These are phyloP conservation scores for Apostichopus parvimensis DNA, from an alignment of 35 echinoderm and acorn worm species.

Conservation along the genomic window DNA sequence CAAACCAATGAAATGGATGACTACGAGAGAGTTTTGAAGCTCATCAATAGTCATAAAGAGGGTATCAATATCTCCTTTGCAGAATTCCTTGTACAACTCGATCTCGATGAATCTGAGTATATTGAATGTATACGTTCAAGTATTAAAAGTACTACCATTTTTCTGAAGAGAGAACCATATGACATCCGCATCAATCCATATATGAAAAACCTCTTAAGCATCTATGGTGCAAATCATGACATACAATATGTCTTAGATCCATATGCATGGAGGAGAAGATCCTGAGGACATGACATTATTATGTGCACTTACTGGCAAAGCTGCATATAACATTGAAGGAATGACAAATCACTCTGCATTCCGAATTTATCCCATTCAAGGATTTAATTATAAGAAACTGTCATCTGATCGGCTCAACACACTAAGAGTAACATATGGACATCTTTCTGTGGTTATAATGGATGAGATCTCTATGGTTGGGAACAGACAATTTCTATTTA, in stretches of 20 bases:
- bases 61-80: neutral
- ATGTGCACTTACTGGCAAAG: constrained; percentile 52
- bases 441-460: constrained; percentile 43
- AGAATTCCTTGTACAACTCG: neutral
- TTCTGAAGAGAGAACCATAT: constrained; percentile 51
- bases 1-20: neutral
- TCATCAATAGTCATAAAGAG: neutral
- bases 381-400: constrained; percentile 32
- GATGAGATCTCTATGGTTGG: constrained; percentile 72
- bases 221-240: constrained; percentile 64
- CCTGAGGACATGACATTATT: constrained; percentile 37
- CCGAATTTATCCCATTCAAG: constrained; percentile 22
- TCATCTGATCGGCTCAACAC: constrained; percentile 19
- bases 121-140: constrained; percentile 39
- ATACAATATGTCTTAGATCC: constrained; percentile 25
- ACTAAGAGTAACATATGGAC: constrained; percentile 18
- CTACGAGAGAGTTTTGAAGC: neutral
- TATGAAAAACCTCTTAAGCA: constrained; percentile 45
- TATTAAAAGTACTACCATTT: constrained; percentile 40
- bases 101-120: constrained; percentile 52
- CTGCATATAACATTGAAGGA: constrained; percentile 54
- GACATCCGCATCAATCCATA: constrained; percentile 61
- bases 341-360: constrained; percentile 52
- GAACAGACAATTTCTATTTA: constrained; percentile 39
- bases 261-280: constrained; percentile 21